A percentile compares a stretch with the other conserved stretches of the same genome.
Evolutionary conservation across 2,113 vertebrate genomes (phyloP).

Genomic region (Anoura caudifer): DNA sequence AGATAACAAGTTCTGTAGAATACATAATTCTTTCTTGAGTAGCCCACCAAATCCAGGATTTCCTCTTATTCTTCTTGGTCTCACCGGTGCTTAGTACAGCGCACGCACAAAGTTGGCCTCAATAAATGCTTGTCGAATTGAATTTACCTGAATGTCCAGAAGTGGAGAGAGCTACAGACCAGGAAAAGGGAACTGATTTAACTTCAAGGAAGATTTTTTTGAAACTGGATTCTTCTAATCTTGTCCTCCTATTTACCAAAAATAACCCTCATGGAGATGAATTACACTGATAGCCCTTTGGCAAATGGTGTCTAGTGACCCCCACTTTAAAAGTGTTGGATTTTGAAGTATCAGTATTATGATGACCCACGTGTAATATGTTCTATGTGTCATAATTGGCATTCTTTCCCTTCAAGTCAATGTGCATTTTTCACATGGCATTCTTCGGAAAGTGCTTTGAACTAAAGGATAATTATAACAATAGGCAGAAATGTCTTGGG

Average conservation of each 20-base stretch:
- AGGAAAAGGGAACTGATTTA: not conserved
- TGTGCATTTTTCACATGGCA: not conserved
- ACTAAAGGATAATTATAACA: not conserved
- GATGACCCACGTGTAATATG: not conserved
- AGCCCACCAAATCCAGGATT: not conserved
- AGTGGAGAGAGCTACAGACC: not conserved
- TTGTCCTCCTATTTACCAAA: not conserved
- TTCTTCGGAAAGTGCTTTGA: not conserved
- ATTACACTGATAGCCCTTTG: not conserved
- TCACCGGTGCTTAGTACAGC: not conserved
- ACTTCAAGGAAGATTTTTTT: not conserved
- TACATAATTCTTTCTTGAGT: not conserved
- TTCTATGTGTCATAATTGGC: not conserved
- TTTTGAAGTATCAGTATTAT: not conserved
- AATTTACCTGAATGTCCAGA: constrained; percentile 5
- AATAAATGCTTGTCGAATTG: not conserved
- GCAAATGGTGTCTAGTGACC: not conserved
- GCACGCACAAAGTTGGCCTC: not conserved
- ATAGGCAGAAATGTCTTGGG: not conserved
- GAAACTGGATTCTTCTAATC: not conserved
- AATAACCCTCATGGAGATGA: not conserved
- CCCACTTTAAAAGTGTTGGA: not conserved
- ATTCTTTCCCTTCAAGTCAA: not conserved
- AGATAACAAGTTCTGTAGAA: not conserved
- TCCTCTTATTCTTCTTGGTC: not conserved